Base-by-base conservation (phyloP, 2,888 invertebrate species). In the Troglohyphantes excavatus region DNA sequence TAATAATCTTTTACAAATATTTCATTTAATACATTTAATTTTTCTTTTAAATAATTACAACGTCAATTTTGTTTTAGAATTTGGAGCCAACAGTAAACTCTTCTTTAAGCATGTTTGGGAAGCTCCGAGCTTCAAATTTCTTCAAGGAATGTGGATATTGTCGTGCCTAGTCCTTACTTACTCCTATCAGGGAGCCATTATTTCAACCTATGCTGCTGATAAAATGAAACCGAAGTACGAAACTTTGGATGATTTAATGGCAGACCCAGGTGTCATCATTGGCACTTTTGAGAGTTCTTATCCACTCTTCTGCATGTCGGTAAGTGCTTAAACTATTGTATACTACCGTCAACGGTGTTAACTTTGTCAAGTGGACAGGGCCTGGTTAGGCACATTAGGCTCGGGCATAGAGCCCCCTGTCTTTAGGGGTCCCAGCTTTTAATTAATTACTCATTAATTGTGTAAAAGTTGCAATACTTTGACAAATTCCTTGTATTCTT, bases 191-290 rank as follows among this genome's bases (percentile, higher is more conserved):
- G 72, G 86, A 11, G 68, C 72, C 11, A 72, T 86, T 7, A 70
- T 70, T 0, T 86, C 86, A 5, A 79, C 79, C 2, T 86, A 78
- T 29, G 72, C 86, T 5, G 53, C 86, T 0, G 79, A 79, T 21
- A 79, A 70, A 63, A n/a, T 79, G 46, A 79, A 63, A 26, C 86
- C 86, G 17, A 43, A 29, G 17, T 63, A 79, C 21, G 27, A 72
- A 29, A 68, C 21, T 3, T 33, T 86, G 7, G 86, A 86, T 0
- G 70, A 86, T 26, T 63, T 86, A 13, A n/a, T 68, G 6, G 13
- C 63, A 2, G 29, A 79, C n/a, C 53, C 23, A 17, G 13, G 2
- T 26, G 43, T 79, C 2, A 19, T 23, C n/a, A 23, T 78, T 11
- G 63, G 72, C 13, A 63, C 78, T 1, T 79, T 63, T 23, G 26